These are phyloP conservation scores for Callocephalon fimbriatum DNA, from an alignment of 2,113 vertebrate species.

Conservation along the genomic window DNA sequence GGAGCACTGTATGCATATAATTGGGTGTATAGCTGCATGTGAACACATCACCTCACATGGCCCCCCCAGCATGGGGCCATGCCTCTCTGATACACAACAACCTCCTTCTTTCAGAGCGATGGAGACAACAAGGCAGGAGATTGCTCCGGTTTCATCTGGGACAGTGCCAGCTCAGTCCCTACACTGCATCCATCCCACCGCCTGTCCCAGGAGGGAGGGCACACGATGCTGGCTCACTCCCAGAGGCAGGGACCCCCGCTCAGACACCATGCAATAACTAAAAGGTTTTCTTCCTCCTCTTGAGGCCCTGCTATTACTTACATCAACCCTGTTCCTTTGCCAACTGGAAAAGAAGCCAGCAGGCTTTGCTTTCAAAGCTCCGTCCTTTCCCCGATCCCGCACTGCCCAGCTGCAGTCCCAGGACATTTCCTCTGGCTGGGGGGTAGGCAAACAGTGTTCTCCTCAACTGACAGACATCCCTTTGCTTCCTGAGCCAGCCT, in stretches of 20 bases:
- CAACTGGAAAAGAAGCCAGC: not conserved
- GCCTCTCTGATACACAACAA: not conserved
- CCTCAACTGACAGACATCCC: slow-evolving; percentile 51
- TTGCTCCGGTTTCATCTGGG: not conserved
- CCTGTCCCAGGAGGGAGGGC: not conserved
- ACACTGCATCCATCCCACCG: fast-evolving
- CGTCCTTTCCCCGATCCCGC: not conserved
- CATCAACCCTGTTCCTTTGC: not conserved
- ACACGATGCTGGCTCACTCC: not conserved
- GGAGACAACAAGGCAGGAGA: not conserved
- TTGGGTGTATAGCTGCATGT: not conserved
- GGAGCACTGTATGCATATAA: not conserved
- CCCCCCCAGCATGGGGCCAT: not conserved
- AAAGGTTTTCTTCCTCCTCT: not conserved
- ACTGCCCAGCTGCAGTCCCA: not conserved
- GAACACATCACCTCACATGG: not conserved
- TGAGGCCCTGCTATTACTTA: not conserved
- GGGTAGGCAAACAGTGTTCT: slow-evolving; percentile 66
- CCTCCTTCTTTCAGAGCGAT: not conserved
- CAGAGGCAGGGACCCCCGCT: not conserved
- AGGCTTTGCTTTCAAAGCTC: not conserved
- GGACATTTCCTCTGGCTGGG: slow-evolving; percentile 61
- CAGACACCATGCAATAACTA: not conserved
- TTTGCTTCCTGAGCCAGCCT: slow-evolving; percentile 65
- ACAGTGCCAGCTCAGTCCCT: not conserved